These are phyloP conservation scores for Triops cancriformis DNA, from an alignment of 1,140 invertebrate genomes.

Conservation along the genomic window DNA sequence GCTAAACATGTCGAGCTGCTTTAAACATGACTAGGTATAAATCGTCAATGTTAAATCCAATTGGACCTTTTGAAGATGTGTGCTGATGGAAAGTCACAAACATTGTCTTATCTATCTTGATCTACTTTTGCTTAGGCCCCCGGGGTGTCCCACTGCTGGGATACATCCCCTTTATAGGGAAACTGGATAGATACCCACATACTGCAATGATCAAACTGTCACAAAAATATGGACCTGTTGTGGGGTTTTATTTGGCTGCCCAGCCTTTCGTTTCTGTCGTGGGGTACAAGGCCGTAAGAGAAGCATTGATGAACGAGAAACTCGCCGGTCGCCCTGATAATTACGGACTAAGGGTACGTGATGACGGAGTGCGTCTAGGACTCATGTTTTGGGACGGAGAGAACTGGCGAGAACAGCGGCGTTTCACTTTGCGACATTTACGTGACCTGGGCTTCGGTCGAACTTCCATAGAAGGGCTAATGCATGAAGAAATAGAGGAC, in stretches of 20 bases:
- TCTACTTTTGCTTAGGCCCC: slow-evolving; percentile 28
- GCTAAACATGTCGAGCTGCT: too few relatives aligned
- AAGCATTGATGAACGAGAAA: slow-evolving; percentile 53
- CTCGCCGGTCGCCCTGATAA: slow-evolving; percentile 63
- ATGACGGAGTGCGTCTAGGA: neutral
- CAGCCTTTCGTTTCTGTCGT: slow-evolving; percentile 46
- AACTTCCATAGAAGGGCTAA: slow-evolving; percentile 22
- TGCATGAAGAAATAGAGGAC: slow-evolving; percentile 25
- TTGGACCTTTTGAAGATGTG: neutral
- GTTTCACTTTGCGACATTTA: slow-evolving; percentile 27
- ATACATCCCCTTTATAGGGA: neutral
- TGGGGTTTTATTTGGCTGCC: slow-evolving; percentile 56
- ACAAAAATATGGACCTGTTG: slow-evolving; percentile 39
- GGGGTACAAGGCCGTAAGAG: slow-evolving; percentile 50
- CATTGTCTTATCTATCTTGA: slow-evolving; percentile 1
- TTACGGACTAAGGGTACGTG: neutral
- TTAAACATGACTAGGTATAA: neutral
- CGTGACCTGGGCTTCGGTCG: slow-evolving; percentile 29
- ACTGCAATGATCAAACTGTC: slow-evolving; percentile 27
- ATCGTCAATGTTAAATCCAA: neutral
- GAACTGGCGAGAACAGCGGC: slow-evolving; percentile 23
- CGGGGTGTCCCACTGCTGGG: slow-evolving; percentile 29
- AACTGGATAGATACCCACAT: slow-evolving; percentile 20
- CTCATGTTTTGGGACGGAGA: slow-evolving; percentile 25
- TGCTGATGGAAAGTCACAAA: neutral